Percentiles rank a stretch among this genome's conserved stretches.
Evolutionary conservation across 2,888 invertebrate species (phyloP).

Genomic region (Lamproptera curius): DNA sequence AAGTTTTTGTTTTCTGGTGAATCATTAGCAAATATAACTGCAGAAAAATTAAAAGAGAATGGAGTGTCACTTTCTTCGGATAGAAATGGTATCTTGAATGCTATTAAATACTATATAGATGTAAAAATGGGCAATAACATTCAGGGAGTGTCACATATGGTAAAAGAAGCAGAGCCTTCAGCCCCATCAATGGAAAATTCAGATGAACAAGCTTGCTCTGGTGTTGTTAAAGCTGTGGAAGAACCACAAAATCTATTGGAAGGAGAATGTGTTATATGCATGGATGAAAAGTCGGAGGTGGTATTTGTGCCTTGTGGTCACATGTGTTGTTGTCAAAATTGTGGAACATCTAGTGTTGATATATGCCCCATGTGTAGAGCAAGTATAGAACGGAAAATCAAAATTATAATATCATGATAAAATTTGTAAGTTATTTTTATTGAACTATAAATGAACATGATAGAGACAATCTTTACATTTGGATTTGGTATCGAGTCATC

Average conservation of each 20-base stretch:
- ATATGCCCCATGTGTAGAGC: constrained; percentile 90
- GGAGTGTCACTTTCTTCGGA: constrained; percentile 78
- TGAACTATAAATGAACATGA: too few species aligned
- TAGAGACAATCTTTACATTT: too few species aligned
- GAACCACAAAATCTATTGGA: constrained; percentile 50
- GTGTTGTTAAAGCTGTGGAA: constrained; percentile 44
- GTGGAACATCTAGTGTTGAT: constrained; percentile 78
- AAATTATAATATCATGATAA: constrained; percentile 77
- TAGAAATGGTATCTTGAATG: constrained; percentile 79
- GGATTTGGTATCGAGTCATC: too few species aligned
- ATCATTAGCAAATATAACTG: constrained; percentile 70
- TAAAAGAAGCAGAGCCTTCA: constrained; percentile 33
- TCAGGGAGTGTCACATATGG: constrained; percentile 29
- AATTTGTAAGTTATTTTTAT: background rate
- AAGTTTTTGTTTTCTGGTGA: constrained; percentile 76
- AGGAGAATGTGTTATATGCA: constrained; percentile 90
- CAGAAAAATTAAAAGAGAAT: constrained; percentile 75
- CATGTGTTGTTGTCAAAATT: constrained; percentile 87
- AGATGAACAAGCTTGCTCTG: constrained; percentile 44
- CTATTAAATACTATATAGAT: constrained; percentile 79
- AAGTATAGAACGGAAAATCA: constrained; percentile 82
- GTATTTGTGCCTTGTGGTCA: constrained; percentile 94
- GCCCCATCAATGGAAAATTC: constrained; percentile 40
- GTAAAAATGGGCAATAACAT: constrained; percentile 47
- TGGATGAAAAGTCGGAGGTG: constrained; percentile 84